Percentiles rank a stretch among this genome's conserved stretches.
Evolutionary conservation across 2,113 vertebrate species (phyloP).

Genomic region (Tichodroma muraria): DNA sequence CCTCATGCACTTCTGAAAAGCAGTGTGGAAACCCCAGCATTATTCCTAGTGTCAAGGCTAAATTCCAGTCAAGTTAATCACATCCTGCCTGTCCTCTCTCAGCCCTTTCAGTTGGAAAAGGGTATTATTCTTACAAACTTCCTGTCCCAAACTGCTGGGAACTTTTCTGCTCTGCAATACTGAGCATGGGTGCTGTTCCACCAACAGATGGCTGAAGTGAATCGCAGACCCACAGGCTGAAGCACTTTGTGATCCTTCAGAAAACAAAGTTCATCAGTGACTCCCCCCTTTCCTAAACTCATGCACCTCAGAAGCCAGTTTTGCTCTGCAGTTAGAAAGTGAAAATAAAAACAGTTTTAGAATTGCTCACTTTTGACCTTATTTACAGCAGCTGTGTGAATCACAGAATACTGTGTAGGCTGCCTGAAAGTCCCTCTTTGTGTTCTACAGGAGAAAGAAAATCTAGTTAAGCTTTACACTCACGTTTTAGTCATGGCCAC

Average conservation of each 20-base stretch:
- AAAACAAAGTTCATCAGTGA: background rate
- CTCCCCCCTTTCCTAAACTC: background rate
- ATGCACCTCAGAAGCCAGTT: background rate
- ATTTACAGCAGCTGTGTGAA: background rate
- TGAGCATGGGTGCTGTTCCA: background rate
- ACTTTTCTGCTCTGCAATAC: background rate
- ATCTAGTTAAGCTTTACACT: background rate
- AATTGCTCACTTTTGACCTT: background rate
- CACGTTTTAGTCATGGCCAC: background rate
- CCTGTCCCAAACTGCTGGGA: background rate
- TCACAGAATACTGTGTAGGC: background rate
- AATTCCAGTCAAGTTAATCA: slow-evolving; percentile 45
- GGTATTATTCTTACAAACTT: background rate
- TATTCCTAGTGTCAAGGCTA: background rate
- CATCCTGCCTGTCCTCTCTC: slow-evolving; percentile 19
- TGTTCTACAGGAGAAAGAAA: background rate
- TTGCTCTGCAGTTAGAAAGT: background rate
- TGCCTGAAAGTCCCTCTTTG: background rate
- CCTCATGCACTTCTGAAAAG: background rate
- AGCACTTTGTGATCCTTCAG: background rate
- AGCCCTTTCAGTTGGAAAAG: slow-evolving; percentile 2
- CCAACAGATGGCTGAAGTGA: slow-evolving; percentile 26
- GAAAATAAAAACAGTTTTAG: background rate
- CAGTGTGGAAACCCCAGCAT: background rate
- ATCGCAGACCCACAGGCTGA: background rate